Percentiles rank a stretch among this genome's conserved stretches.
Evolutionary conservation across 2,113 vertebrate genomes (phyloP).

Genomic region (Pteropus alecto): DNA sequence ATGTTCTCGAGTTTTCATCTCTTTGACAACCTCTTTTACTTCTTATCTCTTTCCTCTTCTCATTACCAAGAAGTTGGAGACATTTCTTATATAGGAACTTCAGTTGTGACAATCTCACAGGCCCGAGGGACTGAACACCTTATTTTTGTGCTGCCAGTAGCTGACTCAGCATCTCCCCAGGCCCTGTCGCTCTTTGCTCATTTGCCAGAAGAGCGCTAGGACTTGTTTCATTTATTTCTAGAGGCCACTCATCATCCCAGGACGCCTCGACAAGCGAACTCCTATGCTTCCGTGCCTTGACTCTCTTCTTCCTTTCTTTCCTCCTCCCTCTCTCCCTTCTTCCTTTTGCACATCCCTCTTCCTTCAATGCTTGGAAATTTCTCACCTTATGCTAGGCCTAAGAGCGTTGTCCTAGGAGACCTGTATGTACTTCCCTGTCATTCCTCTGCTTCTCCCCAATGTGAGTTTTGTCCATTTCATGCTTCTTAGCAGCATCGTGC

Average conservation of each 20-base stretch:
- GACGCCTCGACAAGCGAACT: neutral
- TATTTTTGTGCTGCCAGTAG: neutral
- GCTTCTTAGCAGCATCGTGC: neutral
- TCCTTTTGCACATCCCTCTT: neutral
- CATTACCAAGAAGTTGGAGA: neutral
- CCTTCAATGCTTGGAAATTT: neutral
- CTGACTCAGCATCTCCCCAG: conserved; percentile 7
- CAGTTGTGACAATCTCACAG: neutral
- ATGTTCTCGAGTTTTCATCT: neutral
- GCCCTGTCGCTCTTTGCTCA: neutral
- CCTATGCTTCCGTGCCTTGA: neutral
- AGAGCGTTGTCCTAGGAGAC: neutral
- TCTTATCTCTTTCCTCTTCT: neutral
- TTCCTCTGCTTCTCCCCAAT: neutral
- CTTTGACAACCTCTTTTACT: neutral
- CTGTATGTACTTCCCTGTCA: neutral
- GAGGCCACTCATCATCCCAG: neutral
- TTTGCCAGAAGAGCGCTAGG: neutral
- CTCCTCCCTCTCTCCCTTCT: neutral
- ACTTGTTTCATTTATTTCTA: neutral
- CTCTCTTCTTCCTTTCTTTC: neutral
- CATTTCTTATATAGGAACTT: neutral
- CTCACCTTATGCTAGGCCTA: neutral
- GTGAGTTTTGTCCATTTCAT: neutral
- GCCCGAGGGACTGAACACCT: neutral